Conservation (phyloP, 2,113 vertebrate species). For the Xiphorhynchus elegans region DNA sequence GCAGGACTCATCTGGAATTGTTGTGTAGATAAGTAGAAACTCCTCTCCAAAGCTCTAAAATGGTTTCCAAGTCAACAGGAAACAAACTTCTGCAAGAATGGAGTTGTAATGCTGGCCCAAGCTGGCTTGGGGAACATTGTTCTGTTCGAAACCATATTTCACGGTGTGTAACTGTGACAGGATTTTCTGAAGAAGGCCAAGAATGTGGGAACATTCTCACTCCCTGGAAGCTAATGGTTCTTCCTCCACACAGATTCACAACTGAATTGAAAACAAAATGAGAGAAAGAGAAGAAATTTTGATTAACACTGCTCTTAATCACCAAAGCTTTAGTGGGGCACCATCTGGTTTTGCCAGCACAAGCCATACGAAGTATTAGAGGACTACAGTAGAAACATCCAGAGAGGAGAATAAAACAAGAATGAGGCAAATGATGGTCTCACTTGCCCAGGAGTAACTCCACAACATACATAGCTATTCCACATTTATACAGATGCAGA, state of each 20-base stretch:
- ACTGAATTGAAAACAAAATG: background rate
- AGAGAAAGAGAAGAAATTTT: background rate
- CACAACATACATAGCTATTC: background rate
- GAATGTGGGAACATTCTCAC: conserved; percentile 11
- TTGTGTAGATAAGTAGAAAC: background rate
- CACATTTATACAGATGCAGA: background rate
- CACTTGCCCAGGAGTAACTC: background rate
- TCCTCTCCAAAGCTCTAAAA: background rate
- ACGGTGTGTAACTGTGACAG: conserved; percentile 17
- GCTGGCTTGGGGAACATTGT: conserved; percentile 5
- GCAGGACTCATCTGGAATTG: fast-evolving
- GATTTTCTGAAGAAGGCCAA: conserved; percentile 6
- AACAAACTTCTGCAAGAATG: background rate
- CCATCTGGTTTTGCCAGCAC: background rate
- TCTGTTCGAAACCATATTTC: conserved; percentile 40
- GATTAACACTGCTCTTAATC: background rate
- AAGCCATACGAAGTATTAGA: background rate
- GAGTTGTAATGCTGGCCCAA: background rate
- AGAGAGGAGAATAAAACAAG: background rate
- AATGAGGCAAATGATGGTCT: background rate
- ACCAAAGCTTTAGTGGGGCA: background rate
- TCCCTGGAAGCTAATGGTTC: conserved; percentile 33
- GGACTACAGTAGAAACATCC: background rate
- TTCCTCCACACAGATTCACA: conserved; percentile 10
- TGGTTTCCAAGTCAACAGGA: background rate